Evolutionary conservation across 92 coral and sea anemone genomes (phyloP).

Genomic region (Phenganax marumi): DNA sequence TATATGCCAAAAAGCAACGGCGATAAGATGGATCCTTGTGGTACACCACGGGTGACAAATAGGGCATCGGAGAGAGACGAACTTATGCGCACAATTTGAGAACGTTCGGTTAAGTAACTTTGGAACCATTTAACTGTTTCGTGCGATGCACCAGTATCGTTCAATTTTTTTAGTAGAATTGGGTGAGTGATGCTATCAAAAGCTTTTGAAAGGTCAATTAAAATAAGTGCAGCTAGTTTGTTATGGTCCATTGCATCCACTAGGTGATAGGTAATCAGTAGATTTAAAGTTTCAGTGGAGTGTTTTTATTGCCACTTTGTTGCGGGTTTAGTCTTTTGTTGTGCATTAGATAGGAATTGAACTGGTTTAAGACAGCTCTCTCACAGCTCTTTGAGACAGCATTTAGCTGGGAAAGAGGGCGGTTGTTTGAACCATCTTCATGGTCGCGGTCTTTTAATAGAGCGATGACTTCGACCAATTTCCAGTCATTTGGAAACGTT

Average conservation of each 20-base stretch:
- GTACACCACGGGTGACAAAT: conserved; percentile 3
- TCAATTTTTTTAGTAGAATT: background rate
- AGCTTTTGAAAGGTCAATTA: background rate
- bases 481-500: conserved; percentile 33
- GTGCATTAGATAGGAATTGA: background rate
- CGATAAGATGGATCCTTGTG: conserved; percentile 10
- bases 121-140: conserved; percentile 8
- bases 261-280: background rate
- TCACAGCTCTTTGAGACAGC: conserved; percentile 32
- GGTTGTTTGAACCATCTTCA: conserved; percentile 39
- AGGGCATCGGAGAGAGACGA: background rate
- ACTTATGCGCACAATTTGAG: conserved; percentile 12
- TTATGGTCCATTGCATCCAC: conserved; percentile 24
- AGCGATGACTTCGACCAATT: conserved; percentile 33
- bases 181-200: conserved; percentile 21
- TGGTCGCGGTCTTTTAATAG: conserved; percentile 42
- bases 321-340: conserved; percentile 2
- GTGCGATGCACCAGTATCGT: background rate
- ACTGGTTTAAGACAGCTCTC: conserved; percentile 16
- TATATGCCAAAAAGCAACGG: conserved; percentile 20
- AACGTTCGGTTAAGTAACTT: conserved; percentile 11
- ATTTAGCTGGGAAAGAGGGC: conserved; percentile 39
- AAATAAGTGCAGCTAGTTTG: background rate
- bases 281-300: conserved; percentile 20
- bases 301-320: conserved; percentile 8